Evolutionary conservation across 2,113 vertebrate species (phyloP).

Genomic region (Naja naja): DNA sequence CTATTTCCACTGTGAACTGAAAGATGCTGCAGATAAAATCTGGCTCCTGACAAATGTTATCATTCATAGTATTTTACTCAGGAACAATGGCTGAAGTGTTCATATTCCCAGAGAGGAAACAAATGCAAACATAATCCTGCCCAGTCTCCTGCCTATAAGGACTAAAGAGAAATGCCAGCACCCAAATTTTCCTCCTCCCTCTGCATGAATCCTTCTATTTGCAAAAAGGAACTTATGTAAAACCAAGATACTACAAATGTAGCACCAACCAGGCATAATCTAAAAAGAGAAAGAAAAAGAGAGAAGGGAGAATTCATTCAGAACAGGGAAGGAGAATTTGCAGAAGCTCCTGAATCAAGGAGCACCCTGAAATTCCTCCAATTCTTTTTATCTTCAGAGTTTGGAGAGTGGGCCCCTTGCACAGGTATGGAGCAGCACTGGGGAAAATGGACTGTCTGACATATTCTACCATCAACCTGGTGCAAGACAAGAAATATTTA

Average conservation of each 20-base stretch:
- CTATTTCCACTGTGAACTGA: not conserved
- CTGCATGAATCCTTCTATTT: not conserved
- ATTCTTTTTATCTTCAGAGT: not conserved
- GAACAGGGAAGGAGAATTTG: not conserved
- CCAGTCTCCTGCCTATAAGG: not conserved
- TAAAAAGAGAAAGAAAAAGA: not conserved
- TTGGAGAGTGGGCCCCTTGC: not conserved
- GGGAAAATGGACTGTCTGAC: not conserved
- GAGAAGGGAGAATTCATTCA: not conserved
- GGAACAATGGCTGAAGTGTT: not conserved
- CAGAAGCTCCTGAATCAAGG: not conserved
- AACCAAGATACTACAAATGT: no score
- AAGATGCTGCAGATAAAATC: not conserved
- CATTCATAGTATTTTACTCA: not conserved
- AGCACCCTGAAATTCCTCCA: not conserved
- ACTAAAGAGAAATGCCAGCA: not conserved
- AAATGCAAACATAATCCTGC: not conserved
- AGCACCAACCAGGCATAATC: not conserved
- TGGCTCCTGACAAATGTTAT: not conserved
- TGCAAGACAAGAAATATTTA: not conserved
- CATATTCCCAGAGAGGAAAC: not conserved
- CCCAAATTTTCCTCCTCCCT: not conserved
- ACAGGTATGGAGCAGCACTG: not conserved
- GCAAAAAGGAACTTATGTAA: not conserved
- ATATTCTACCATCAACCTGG: not conserved